Conservation (phyloP, 2,888 invertebrate species). For the Cephus pulcher region DNA sequence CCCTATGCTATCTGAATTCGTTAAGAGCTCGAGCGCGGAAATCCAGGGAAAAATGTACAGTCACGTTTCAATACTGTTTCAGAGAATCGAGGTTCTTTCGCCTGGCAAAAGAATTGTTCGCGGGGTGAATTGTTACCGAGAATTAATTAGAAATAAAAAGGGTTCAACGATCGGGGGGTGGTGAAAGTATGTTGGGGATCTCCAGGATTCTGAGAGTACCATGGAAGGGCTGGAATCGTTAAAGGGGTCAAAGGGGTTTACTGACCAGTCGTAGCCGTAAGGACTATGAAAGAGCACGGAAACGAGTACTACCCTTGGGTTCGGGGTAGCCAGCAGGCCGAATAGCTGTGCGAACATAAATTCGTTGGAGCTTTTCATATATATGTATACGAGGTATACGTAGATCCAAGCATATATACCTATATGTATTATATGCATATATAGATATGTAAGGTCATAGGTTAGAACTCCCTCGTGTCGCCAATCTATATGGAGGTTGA, state of each 20-base stretch:
- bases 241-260: too few species aligned
- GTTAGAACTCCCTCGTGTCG: constrained; percentile 15
- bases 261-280: neutral
- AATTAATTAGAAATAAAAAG: neutral
- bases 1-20: too few species aligned
- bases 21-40: too few species aligned
- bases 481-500: constrained; percentile 34
- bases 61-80: too few species aligned
- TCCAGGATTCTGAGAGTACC: neutral
- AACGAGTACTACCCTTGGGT: too few species aligned
- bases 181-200: too few species aligned
- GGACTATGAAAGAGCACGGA: neutral
- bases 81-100: too few species aligned
- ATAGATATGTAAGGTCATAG: neutral
- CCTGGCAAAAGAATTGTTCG: too few species aligned
- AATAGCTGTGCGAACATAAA: constrained; percentile 26
- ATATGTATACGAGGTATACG: constrained; percentile 9
- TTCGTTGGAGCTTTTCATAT: constrained; percentile 18
- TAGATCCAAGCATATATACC: neutral
- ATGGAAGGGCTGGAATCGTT: neutral
- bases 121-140: neutral
- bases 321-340: constrained; percentile 19
- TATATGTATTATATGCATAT: neutral
- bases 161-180: neutral
- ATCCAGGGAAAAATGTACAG: too few species aligned